Evolutionary conservation across 2,888 invertebrate genomes (phyloP), one percentile per base, ranked within the genome.

Genomic region (Bursaphelenchus okinawaensis): DNA sequence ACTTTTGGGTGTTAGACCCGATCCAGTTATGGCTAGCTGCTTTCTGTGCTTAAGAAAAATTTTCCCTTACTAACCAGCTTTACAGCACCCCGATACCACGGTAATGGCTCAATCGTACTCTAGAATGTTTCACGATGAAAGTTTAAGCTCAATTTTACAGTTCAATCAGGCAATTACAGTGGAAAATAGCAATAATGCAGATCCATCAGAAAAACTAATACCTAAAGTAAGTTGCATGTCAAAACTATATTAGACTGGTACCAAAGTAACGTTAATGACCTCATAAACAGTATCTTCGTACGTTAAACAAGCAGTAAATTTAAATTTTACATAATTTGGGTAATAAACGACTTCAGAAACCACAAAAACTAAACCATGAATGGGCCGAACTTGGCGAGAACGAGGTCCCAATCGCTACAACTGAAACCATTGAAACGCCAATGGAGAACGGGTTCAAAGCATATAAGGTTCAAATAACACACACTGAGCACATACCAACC

Each of bases 71-170:
- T 40, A 40, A 40, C 2, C 40, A 12, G 1, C 16, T 40, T 40
- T 40, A 40, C 40, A 40, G 40, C n/a, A 40, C 40, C 40, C 40
- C 12, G 40, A 40, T 40, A 16, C 40, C 40, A 40, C 40, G 40
- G 40, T 40, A 40, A 40, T 40, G 40, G 40, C 40, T 40, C 40
- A 40, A 6, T 40, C 40, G n/a, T 40, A 40, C 40, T 40, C 40
- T 40, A 40, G 40, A 40, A 23, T 73, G 8, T 72, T 72, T 56
- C 56, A 73, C 52, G 72, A 72, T 54, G 72, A 73, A 22, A 67
- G 67, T 52, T 64, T 70, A 55, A 70, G 65, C 50, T 70, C 72
- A 29, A 56, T 72, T 29, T 59, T 73, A 16, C 68, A 74, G 62
- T 74, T 72, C 55, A 68, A 64, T 52, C 29, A 27, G 23, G 23